phyloP scores from a whole-genome alignment of 2,797 vertebrate species.

The Remorina albescens region DNA sequence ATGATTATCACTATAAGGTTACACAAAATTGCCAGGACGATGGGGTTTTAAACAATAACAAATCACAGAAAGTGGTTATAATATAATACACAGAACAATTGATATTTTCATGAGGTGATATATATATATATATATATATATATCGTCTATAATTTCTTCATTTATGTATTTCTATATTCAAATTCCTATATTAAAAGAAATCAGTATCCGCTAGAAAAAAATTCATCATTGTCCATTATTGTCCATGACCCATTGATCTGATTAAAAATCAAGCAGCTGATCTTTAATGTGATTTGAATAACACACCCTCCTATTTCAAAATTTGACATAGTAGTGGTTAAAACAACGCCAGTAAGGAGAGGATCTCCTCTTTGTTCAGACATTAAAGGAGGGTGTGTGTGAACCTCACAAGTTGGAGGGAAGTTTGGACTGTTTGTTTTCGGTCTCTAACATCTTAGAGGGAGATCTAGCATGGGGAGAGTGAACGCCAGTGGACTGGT shows the following conservation, averaged over 20 bases:
- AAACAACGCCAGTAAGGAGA: slow-evolving; percentile 38
- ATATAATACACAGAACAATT: slow-evolving; percentile 73
- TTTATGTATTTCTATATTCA: no score
- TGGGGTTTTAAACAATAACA: slow-evolving; percentile 64
- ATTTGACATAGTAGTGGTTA: slow-evolving; percentile 42
- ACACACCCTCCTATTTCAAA: slow-evolving; percentile 72
- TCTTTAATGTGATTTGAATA: slow-evolving; percentile 51
- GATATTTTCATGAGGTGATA: slow-evolving; percentile 67
- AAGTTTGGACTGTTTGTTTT: slow-evolving; percentile 90
- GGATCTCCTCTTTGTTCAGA: slow-evolving; percentile 49
- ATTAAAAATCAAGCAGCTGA: slow-evolving; percentile 68
- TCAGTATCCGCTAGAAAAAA: slow-evolving; percentile 70
- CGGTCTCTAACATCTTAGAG: slow-evolving; percentile 82
- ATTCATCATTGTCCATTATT: slow-evolving; percentile 51
- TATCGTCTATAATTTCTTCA: no score
- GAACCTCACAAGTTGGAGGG: slow-evolving; percentile 94
- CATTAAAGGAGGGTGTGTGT: slow-evolving; percentile 76
- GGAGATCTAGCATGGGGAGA: slow-evolving; percentile 80
- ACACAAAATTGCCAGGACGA: slow-evolving; percentile 54
- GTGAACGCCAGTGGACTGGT: slow-evolving; percentile 44
- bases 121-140: slow-evolving; percentile 60
- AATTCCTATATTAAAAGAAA: slow-evolving; percentile 71
- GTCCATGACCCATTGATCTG: slow-evolving; percentile 62
- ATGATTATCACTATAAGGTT: slow-evolving; percentile 55
- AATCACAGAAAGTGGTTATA: slow-evolving; percentile 69